Evolutionary conservation across 2,888 invertebrate species (phyloP).

Genomic region (Cyclophora punctaria): DNA sequence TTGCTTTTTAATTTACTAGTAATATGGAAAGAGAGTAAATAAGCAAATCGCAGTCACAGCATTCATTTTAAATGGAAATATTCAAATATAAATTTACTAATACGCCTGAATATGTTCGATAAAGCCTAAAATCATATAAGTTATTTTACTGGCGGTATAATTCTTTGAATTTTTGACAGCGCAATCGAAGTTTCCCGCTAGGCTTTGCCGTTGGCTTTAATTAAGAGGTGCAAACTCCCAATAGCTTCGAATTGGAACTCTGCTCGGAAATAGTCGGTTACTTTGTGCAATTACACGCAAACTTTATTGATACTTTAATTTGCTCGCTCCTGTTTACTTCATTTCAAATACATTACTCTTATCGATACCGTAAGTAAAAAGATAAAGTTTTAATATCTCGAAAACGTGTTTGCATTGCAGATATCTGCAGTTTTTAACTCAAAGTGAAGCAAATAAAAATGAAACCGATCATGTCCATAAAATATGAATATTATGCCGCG

Average conservation of each 20-base stretch:
- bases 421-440: not conserved
- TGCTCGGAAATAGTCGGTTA: conserved; percentile 33
- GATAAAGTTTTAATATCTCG: conserved; percentile 1
- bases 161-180: conserved; percentile 75
- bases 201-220: conserved; percentile 60
- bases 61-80: conserved; percentile 10
- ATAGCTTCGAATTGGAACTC: conserved; percentile 48
- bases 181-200: conserved; percentile 73
- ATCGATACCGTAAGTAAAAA: not conserved
- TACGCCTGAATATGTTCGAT: conserved; percentile 70
- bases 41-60: conserved; percentile 63
- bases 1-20: no score
- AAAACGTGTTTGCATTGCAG: no score
- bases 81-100: conserved; percentile 62
- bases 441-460: not conserved
- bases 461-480: no score
- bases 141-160: conserved; percentile 70
- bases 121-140: conserved; percentile 71
- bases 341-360: no score
- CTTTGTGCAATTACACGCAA: conserved; percentile 38
- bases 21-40: conserved; percentile 9
- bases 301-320: conserved; percentile 37
- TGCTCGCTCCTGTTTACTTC: not conserved
- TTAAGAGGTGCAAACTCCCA: conserved; percentile 59
- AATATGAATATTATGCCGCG: not conserved